phyloP scores from a whole-genome alignment of 2,113 vertebrate genomes.

The Camelus dromedarius region DNA sequence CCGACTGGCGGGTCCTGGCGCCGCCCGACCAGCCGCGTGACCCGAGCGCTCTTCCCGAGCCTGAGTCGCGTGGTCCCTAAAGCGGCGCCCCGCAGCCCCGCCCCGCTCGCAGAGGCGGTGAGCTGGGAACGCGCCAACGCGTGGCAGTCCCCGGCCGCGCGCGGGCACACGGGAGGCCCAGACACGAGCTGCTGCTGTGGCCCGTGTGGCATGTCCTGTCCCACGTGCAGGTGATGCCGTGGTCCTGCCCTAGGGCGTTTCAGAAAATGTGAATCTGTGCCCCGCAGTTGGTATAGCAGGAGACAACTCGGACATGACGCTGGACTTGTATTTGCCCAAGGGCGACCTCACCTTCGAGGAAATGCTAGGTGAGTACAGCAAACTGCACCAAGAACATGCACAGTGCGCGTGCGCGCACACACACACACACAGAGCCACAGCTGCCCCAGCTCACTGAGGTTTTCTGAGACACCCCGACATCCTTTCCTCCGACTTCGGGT shows the following conservation, averaged over 20 bases:
- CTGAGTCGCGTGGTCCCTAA: background rate
- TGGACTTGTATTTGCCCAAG: background rate
- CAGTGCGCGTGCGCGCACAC: too few relatives aligned
- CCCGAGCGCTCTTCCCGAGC: too few relatives aligned
- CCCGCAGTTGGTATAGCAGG: background rate
- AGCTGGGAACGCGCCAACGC: too few relatives aligned
- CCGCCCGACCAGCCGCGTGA: background rate
- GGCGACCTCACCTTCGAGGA: background rate
- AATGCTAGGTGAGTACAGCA: background rate
- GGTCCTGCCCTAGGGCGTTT: background rate
- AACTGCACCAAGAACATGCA: background rate
- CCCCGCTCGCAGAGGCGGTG: too few relatives aligned
- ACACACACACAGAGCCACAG: fast-evolving
- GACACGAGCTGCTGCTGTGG: too few relatives aligned
- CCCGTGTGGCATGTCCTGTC: too few relatives aligned
- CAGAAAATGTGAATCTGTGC: background rate
- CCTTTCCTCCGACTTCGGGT: background rate
- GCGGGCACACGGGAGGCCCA: too few relatives aligned
- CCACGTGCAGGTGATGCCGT: background rate
- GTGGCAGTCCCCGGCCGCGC: too few relatives aligned
- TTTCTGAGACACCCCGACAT: fast-evolving
- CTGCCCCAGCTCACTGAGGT: too few relatives aligned
- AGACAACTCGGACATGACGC: background rate
- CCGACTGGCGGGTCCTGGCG: background rate
- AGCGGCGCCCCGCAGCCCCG: too few relatives aligned